Percentiles rank a stretch among this genome's conserved stretches.
Evolutionary conservation across 2,888 invertebrate species (phyloP).

Genomic region (Dasypolia templi): DNA sequence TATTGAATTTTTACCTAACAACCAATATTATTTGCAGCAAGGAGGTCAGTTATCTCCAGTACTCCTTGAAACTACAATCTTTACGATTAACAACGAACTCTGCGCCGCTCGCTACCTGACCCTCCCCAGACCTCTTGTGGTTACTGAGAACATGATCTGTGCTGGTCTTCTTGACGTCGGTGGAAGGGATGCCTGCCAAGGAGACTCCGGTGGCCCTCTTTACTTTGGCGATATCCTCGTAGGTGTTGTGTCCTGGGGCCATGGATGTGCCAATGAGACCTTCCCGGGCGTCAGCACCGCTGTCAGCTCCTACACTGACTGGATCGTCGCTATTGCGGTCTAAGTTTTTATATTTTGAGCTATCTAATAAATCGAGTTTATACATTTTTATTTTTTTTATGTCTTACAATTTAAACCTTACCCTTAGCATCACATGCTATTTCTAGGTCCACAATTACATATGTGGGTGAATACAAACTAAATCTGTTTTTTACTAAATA

Average conservation of each 20-base stretch:
- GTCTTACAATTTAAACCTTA: neutral
- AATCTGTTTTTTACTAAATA: neutral
- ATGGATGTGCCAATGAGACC: slow-evolving; percentile 82
- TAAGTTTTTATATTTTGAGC: neutral
- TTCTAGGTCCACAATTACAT: neutral
- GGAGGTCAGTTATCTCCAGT: slow-evolving; percentile 41
- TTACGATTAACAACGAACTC: slow-evolving; percentile 36
- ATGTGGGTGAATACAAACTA: neutral
- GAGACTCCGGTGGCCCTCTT: slow-evolving; percentile 88
- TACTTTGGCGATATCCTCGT: slow-evolving; percentile 78
- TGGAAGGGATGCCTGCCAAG: slow-evolving; percentile 80
- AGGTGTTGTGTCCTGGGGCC: slow-evolving; percentile 88
- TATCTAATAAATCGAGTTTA: neutral
- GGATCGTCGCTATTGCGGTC: slow-evolving; percentile 68
- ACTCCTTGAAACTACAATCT: slow-evolving; percentile 50
- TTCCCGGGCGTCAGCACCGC: slow-evolving; percentile 87
- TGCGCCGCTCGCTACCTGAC: slow-evolving; percentile 47
- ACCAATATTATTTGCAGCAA: slow-evolving; percentile 35
- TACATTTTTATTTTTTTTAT: neutral
- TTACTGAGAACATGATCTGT: slow-evolving; percentile 83
- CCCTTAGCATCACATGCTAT: neutral
- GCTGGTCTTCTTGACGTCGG: slow-evolving; percentile 76
- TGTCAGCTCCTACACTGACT: slow-evolving; percentile 76
- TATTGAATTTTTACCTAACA: neutral
- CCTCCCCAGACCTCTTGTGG: slow-evolving; percentile 24